Percentiles rank a stretch among this genome's conserved stretches.
phyloP scores from a whole-genome alignment of 2,888 invertebrate genomes.

The Abscondita cerata region DNA sequence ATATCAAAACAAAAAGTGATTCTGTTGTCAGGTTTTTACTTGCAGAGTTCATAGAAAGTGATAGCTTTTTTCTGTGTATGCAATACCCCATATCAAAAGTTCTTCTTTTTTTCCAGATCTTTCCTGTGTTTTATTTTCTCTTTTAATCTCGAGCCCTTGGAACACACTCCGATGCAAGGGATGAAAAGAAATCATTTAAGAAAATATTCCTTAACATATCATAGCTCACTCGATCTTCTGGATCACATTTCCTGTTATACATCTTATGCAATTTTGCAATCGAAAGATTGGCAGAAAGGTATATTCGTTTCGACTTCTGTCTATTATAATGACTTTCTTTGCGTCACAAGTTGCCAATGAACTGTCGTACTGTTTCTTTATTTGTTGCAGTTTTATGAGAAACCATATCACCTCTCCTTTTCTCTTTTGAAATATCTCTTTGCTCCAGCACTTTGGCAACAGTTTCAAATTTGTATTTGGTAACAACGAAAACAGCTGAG shows the following conservation, averaged over 20 bases:
- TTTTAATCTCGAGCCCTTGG: slow-evolving; percentile 34
- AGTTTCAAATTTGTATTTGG: too few species aligned
- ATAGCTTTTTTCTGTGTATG: slow-evolving; percentile 18
- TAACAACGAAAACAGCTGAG: too few species aligned
- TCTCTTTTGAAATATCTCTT: slow-evolving; percentile 27
- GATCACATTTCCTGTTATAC: slow-evolving; percentile 42
- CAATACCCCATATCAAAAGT: slow-evolving; percentile 2
- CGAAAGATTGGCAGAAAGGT: slow-evolving; percentile 40
- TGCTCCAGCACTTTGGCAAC: too few species aligned
- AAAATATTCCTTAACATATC: slow-evolving; percentile 36
- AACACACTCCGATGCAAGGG: slow-evolving; percentile 43
- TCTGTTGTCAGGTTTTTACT: not conserved
- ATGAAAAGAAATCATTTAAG: slow-evolving; percentile 38
- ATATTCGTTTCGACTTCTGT: too few species aligned
- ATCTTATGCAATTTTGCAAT: slow-evolving; percentile 40
- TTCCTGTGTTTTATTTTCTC: slow-evolving; percentile 27
- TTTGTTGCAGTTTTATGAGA: slow-evolving; percentile 39
- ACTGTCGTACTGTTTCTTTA: slow-evolving; percentile 40
- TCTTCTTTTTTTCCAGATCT: not conserved
- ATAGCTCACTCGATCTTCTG: slow-evolving; percentile 37
- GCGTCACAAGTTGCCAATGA: slow-evolving; percentile 32
- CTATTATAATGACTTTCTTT: slow-evolving; percentile 45
- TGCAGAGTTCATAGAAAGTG: not conserved
- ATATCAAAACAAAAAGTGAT: not conserved
- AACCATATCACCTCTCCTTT: slow-evolving; percentile 37